Percentiles rank a stretch among this genome's conserved stretches.
phyloP scores from a whole-genome alignment of 2,888 invertebrate species.

The Kryphioiulus occultus region DNA sequence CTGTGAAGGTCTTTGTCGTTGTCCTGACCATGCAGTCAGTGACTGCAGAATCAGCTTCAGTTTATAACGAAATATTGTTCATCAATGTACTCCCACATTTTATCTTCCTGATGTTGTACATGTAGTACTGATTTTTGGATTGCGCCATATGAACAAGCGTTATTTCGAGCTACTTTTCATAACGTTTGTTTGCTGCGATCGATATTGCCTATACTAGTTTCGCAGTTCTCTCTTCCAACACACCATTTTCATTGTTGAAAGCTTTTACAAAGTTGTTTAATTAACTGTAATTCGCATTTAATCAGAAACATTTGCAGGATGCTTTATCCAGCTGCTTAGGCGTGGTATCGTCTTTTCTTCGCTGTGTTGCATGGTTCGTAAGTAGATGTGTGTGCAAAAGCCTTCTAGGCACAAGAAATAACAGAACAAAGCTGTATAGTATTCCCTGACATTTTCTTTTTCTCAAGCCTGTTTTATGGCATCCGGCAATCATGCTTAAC shows the following conservation, averaged over 20 bases:
- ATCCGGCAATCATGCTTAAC: background rate
- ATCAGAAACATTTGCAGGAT: background rate
- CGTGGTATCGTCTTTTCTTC: background rate
- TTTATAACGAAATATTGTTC: too few relatives aligned
- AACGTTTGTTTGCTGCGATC: background rate
- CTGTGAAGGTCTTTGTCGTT: background rate
- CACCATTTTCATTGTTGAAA: background rate
- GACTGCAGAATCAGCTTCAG: too few relatives aligned
- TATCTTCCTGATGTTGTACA: too few relatives aligned
- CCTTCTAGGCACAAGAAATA: background rate
- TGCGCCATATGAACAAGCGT: background rate
- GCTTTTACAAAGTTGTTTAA: background rate
- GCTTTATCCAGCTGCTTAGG: background rate
- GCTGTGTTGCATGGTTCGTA: background rate
- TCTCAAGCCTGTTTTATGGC: background rate
- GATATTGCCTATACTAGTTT: background rate
- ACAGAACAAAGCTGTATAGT: background rate
- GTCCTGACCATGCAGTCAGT: background rate
- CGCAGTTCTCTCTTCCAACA: background rate
- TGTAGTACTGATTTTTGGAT: too few relatives aligned
- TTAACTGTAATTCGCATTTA: background rate
- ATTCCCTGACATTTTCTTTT: background rate
- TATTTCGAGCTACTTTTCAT: background rate
- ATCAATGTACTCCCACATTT: too few relatives aligned
- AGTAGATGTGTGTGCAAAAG: background rate